These are phyloP conservation scores for Zele albiditarsus DNA, from an alignment of 2,888 invertebrate genomes.

Conservation along the genomic window DNA sequence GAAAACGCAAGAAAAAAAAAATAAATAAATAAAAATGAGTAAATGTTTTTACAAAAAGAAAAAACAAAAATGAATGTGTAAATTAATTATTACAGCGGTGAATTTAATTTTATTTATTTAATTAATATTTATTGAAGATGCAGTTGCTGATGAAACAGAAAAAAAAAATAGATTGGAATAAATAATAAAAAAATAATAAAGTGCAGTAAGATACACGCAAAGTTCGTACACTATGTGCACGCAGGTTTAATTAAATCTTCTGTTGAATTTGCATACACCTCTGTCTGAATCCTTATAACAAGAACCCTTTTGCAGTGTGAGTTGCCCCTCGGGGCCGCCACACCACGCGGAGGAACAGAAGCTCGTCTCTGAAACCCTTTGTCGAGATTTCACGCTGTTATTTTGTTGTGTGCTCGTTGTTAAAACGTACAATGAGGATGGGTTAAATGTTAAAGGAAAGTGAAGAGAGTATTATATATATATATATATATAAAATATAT, in stretches of 20 bases:
- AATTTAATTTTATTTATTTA: background rate
- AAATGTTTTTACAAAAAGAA: background rate
- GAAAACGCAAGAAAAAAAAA: slow-evolving; percentile 12
- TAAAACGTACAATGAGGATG: slow-evolving; percentile 20
- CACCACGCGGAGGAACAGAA: background rate
- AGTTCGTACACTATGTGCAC: slow-evolving; percentile 44
- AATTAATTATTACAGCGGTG: background rate
- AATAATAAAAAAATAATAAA: background rate
- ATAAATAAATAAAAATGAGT: background rate
- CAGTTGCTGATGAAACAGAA: background rate
- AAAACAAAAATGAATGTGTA: background rate
- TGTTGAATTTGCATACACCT: slow-evolving; percentile 67
- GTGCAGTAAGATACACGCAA: slow-evolving; percentile 2
- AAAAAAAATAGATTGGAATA: background rate
- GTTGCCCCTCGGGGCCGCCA: slow-evolving; percentile 38
- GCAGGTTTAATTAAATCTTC: slow-evolving; percentile 71
- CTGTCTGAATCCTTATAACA: slow-evolving; percentile 37
- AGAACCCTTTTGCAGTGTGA: slow-evolving; percentile 28
- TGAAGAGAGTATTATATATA: slow-evolving; percentile 48
- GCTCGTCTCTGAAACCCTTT: slow-evolving; percentile 57
- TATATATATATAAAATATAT: slow-evolving; percentile 28
- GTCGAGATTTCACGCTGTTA: slow-evolving; percentile 61
- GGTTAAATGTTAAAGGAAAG: slow-evolving; percentile 41
- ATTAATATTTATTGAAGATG: background rate
- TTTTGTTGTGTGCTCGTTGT: slow-evolving; percentile 31